A percentile compares a stretch with the other conserved stretches of the same genome.
phyloP scores from a whole-genome alignment of 2,797 vertebrate species.

The Ptychobarbus kaznakovi region DNA sequence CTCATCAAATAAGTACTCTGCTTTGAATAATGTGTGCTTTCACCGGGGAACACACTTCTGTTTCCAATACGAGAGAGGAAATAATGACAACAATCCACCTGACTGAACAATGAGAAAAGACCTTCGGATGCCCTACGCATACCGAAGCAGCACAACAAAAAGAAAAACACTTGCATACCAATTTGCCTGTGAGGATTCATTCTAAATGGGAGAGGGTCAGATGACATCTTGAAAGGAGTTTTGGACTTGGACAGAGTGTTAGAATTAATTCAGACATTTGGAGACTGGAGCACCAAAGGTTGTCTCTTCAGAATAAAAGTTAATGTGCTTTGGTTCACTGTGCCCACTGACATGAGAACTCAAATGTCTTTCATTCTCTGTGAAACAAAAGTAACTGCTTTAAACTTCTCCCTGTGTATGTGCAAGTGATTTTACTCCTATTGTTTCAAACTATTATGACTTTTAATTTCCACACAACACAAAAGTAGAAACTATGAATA shows the following conservation, averaged over 20 bases:
- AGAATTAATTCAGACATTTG: constrained; percentile 34
- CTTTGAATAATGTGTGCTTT: constrained; percentile 46
- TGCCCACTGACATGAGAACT: constrained; percentile 27
- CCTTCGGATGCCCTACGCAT: constrained; percentile 11
- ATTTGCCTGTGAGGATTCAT: constrained; percentile 23
- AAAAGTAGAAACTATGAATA: neutral
- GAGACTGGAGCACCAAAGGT: constrained; percentile 11
- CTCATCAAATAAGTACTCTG: constrained; percentile 41
- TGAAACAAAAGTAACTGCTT: constrained; percentile 14
- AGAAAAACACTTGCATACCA: constrained; percentile 27
- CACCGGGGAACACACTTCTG: neutral
- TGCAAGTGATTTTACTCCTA: neutral
- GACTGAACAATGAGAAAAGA: constrained; percentile 37
- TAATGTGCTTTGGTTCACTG: constrained; percentile 38
- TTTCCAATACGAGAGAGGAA: constrained; percentile 14
- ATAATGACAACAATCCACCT: constrained; percentile 40
- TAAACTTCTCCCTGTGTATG: constrained; percentile 11
- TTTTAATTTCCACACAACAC: neutral
- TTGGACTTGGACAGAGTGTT: constrained; percentile 27
- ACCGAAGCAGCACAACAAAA: constrained; percentile 31
- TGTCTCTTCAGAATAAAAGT: constrained; percentile 18
- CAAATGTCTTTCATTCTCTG: constrained; percentile 15
- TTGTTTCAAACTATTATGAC: neutral
- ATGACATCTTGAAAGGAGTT: constrained; percentile 23
- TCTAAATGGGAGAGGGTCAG: constrained; percentile 10